Evolutionary conservation across 2,888 invertebrate genomes (phyloP).

Genomic region (Periphyllus acericola): DNA sequence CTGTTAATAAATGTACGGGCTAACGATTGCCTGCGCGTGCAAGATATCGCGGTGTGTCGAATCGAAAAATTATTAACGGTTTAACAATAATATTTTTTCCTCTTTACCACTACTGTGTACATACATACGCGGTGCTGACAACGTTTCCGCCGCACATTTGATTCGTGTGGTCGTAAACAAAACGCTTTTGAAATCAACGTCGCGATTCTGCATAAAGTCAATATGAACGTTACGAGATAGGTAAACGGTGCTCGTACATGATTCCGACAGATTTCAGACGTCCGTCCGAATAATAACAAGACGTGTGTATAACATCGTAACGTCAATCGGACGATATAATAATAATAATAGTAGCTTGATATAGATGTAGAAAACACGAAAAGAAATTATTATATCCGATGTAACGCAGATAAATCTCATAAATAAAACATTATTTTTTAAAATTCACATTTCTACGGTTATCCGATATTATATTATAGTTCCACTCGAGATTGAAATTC

Average conservation of each 20-base stretch:
- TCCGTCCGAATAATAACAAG: not conserved
- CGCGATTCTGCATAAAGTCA: not conserved
- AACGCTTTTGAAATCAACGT: not conserved
- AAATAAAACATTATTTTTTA: no score
- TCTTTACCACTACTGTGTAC: no score
- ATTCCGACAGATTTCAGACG: not conserved
- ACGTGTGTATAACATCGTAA: no score
- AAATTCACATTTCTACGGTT: no score
- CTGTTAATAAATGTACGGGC: not conserved
- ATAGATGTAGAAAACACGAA: no score
- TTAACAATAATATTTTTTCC: not conserved
- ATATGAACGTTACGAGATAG: not conserved
- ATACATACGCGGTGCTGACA: not conserved
- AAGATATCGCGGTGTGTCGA: constrained; percentile 24
- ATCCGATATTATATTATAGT: no score
- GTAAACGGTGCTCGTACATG: no score
- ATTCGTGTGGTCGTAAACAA: not conserved
- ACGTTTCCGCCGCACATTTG: not conserved
- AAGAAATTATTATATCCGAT: no score
- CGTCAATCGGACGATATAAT: not conserved
- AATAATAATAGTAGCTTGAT: no score
- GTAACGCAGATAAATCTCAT: no score
- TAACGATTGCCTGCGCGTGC: not conserved
- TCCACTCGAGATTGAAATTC: no score
- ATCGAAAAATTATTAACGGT: constrained; percentile 33